Conservation (phyloP, 2,888 invertebrate genomes). For the Trissolcus japonicus region DNA sequence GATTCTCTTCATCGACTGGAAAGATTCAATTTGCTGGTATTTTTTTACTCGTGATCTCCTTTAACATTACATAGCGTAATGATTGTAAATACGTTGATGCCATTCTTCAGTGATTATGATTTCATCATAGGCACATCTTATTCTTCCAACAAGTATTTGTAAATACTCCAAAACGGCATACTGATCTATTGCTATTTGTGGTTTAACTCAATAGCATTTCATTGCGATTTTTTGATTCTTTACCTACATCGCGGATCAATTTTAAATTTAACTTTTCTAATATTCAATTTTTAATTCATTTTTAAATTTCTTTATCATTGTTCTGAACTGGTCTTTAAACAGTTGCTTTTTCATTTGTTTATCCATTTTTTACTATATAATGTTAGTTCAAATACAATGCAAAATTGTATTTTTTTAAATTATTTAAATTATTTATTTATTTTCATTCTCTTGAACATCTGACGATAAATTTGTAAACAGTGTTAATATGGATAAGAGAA, state of each 20-base stretch:
- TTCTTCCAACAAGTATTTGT: conserved; percentile 56
- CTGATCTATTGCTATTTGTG: too few relatives aligned
- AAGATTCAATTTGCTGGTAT: conserved; percentile 51
- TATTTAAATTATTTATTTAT: too few relatives aligned
- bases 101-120: conserved; percentile 36
- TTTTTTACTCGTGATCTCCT: conserved; percentile 55
- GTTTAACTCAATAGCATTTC: too few relatives aligned
- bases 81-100: conserved; percentile 53
- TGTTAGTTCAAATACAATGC: too few relatives aligned
- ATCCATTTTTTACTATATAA: too few relatives aligned
- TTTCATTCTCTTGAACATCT: too few relatives aligned
- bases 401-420: too few relatives aligned
- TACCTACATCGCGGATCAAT: not conserved
- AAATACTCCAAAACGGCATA: conserved; percentile 24
- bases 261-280: not conserved
- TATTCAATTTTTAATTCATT: not conserved
- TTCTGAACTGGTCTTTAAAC: too few relatives aligned
- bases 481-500: too few relatives aligned
- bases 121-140: not conserved
- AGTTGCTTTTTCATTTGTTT: too few relatives aligned
- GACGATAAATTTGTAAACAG: too few relatives aligned
- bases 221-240: not conserved
- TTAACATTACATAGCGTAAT: conserved; percentile 44
- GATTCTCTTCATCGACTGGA: conserved; percentile 38
- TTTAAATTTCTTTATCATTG: too few relatives aligned